phyloP scores from a whole-genome alignment of 2,113 vertebrate genomes.

The Pteronura brasiliensis region DNA sequence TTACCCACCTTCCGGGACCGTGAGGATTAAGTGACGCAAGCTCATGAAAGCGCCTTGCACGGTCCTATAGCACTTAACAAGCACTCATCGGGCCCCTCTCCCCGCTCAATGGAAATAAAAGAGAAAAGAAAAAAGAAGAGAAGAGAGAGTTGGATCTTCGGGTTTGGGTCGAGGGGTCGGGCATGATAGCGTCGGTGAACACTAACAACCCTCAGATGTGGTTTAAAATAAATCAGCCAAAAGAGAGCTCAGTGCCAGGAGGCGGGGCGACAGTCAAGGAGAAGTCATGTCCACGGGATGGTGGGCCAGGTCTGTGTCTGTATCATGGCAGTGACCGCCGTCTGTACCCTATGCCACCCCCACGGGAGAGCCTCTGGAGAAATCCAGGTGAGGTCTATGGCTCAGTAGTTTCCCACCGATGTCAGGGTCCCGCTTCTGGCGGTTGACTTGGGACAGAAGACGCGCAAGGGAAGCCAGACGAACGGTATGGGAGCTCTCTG shows the following conservation, averaged over 20 bases:
- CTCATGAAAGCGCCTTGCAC: accelerated
- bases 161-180: not conserved
- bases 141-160: not conserved
- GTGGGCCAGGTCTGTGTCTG: accelerated
- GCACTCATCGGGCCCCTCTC: not conserved
- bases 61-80: not conserved
- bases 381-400: no score
- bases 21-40: not conserved
- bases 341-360: accelerated
- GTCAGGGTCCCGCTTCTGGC: not conserved
- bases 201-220: not conserved
- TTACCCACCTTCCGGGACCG: not conserved
- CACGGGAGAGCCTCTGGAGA: accelerated
- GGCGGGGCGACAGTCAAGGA: not conserved
- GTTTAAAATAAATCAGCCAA: not conserved
- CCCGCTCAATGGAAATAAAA: not conserved
- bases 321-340: accelerated
- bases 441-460: accelerated
- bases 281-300: not conserved
- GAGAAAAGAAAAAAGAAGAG: not conserved
- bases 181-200: not conserved
- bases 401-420: accelerated
- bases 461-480: not conserved
- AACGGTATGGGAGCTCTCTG: no score
- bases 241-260: not conserved